Percentiles rank a stretch among this genome's conserved stretches.
phyloP scores from a whole-genome alignment of 2,888 invertebrate genomes.

The Heliconius aoede region DNA sequence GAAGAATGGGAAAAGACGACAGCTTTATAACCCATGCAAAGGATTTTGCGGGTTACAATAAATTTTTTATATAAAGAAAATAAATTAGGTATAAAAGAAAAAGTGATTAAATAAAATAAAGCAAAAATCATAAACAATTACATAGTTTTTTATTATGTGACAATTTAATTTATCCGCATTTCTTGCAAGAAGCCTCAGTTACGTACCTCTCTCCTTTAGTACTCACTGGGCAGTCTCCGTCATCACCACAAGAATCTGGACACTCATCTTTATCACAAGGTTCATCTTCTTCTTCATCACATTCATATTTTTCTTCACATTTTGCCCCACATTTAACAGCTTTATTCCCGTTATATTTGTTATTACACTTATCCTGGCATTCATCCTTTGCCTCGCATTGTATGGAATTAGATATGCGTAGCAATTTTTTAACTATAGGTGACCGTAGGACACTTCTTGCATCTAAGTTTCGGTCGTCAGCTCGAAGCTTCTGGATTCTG shows the following conservation, averaged over 20 bases:
- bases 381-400: conserved; percentile 57
- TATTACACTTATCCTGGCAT: conserved; percentile 54
- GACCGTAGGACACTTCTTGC: conserved; percentile 46
- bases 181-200: conserved; percentile 33
- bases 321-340: conserved; percentile 49
- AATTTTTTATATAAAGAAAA: no score
- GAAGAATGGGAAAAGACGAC: no score
- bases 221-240: conserved; percentile 38
- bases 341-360: conserved; percentile 43
- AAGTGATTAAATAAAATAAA: background rate
- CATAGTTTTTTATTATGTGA: background rate
- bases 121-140: background rate
- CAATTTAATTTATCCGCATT: conserved; percentile 35
- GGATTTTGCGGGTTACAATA: background rate
- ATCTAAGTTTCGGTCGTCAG: background rate
- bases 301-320: conserved; percentile 55
- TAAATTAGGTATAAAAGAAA: background rate
- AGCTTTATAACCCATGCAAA: background rate
- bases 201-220: conserved; percentile 46
- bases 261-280: conserved; percentile 42
- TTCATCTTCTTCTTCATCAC: conserved; percentile 46
- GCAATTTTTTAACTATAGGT: conserved; percentile 56
- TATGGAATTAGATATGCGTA: conserved; percentile 53
- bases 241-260: conserved; percentile 46
- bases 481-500: conserved; percentile 15